Percentiles rank a stretch among this genome's conserved stretches.
phyloP scores from a whole-genome alignment of 2,888 invertebrate genomes.

The Nemapogon koenigi region DNA sequence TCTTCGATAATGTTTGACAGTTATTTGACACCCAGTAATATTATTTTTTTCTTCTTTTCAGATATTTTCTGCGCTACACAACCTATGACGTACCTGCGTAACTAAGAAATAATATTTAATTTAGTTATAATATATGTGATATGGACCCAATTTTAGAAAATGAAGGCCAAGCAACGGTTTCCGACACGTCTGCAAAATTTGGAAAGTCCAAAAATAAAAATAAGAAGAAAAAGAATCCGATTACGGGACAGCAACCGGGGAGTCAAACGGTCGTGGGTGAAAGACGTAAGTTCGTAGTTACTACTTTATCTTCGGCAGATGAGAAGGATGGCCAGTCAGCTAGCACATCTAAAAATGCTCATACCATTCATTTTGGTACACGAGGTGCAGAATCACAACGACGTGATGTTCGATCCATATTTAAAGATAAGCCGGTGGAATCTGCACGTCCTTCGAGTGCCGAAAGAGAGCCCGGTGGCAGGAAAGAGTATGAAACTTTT shows the following conservation, averaged over 20 bases:
- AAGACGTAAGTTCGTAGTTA: slow-evolving; percentile 49
- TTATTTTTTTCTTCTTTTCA: slow-evolving; percentile 30
- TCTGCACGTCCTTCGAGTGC: slow-evolving; percentile 44
- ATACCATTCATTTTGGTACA: slow-evolving; percentile 58
- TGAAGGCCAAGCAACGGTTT: slow-evolving; percentile 38
- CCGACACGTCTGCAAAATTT: slow-evolving; percentile 44
- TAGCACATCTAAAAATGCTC: slow-evolving; percentile 40
- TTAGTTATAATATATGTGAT: slow-evolving; percentile 24
- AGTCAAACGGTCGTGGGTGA: slow-evolving; percentile 52
- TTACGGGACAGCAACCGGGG: slow-evolving; percentile 30
- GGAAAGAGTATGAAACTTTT: slow-evolving; percentile 56
- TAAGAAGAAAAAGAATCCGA: slow-evolving; percentile 53
- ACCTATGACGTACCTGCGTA: slow-evolving; percentile 39
- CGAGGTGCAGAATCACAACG: slow-evolving; percentile 53
- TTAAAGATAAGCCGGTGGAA: slow-evolving; percentile 43
- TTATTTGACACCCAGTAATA: too few species aligned
- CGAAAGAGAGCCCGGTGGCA: slow-evolving; percentile 37
- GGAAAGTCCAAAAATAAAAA: slow-evolving; percentile 50
- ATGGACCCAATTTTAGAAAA: slow-evolving; percentile 63
- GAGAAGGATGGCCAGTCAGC: slow-evolving; percentile 37
- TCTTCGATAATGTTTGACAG: too few species aligned
- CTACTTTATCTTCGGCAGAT: slow-evolving; percentile 40
- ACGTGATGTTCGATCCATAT: slow-evolving; percentile 51
- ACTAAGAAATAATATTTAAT: slow-evolving; percentile 26
- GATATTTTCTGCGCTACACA: slow-evolving; percentile 29